phyloP scores from a whole-genome alignment of 2,113 vertebrate genomes.

The Chaetura pelagica region DNA sequence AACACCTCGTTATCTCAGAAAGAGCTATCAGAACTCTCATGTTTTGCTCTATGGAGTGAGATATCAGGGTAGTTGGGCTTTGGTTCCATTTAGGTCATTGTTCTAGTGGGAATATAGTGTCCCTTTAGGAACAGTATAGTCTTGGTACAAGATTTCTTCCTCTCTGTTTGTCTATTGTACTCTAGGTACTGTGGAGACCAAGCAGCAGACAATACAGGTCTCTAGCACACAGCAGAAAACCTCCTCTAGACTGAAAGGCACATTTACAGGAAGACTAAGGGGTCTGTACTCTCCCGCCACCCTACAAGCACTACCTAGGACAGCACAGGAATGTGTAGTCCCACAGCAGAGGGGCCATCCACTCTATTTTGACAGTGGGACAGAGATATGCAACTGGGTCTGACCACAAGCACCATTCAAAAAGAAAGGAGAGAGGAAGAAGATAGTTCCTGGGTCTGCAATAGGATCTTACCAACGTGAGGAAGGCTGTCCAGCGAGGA shows the following conservation, averaged over 20 bases:
- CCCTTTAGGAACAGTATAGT: neutral
- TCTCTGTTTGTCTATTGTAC: neutral
- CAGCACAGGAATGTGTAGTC: neutral
- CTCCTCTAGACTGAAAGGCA: neutral
- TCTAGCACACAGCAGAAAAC: neutral
- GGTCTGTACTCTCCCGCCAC: neutral
- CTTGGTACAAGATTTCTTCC: neutral
- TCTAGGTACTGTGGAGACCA: neutral
- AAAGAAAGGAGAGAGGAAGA: neutral
- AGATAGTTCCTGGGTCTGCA: neutral
- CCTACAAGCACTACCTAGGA: neutral
- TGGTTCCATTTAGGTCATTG: neutral
- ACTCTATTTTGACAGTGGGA: neutral
- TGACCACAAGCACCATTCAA: neutral
- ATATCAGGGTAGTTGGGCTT: neutral
- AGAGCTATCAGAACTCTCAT: neutral
- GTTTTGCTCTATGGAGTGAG: neutral
- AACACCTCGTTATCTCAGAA: neutral
- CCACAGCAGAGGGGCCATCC: neutral
- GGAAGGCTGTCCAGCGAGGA: constrained; percentile 58
- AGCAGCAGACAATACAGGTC: neutral
- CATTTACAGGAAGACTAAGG: neutral
- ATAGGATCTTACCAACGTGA: constrained; percentile 81
- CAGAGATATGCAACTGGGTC: neutral
- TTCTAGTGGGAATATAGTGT: neutral